Conservation (phyloP, 1,140 invertebrate genomes). For the Pogonus chalceus region DNA sequence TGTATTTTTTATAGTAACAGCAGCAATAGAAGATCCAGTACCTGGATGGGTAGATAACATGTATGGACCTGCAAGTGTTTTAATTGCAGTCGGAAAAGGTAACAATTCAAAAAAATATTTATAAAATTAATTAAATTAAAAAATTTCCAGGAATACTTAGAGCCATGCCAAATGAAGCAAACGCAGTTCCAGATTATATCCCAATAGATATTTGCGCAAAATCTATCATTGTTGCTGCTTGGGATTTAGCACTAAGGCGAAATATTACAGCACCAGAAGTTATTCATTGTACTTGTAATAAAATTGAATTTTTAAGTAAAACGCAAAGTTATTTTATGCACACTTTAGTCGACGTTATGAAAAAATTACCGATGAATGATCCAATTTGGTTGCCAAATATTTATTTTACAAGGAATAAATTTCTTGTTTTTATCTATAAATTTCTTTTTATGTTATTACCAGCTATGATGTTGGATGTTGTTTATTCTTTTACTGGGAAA, state of each 20-base stretch:
- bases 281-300: neutral
- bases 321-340: conserved; percentile 1
- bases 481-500: no score
- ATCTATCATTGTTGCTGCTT: conserved; percentile 61
- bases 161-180: conserved; percentile 47
- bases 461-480: conserved; percentile 57
- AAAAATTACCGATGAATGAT: conserved; percentile 50
- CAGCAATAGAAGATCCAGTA: conserved; percentile 62
- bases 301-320: neutral
- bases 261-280: neutral
- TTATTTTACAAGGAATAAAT: conserved; percentile 37
- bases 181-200: conserved; percentile 62
- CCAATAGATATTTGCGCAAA: conserved; percentile 84
- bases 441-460: conserved; percentile 58
- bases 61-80: conserved; percentile 77
- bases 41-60: conserved; percentile 94
- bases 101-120: conserved; percentile 11
- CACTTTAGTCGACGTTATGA: neutral
- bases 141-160: conserved; percentile 66
- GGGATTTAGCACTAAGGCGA: conserved; percentile 38
- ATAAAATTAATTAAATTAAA: conserved; percentile 1
- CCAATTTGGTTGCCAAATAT: conserved; percentile 57
- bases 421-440: conserved; percentile 43
- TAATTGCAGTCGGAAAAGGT: conserved; percentile 67
- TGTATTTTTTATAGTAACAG: conserved; percentile 49